Conservation (phyloP, 1,140 invertebrate genomes). For the Macrobrachium nipponense region DNA sequence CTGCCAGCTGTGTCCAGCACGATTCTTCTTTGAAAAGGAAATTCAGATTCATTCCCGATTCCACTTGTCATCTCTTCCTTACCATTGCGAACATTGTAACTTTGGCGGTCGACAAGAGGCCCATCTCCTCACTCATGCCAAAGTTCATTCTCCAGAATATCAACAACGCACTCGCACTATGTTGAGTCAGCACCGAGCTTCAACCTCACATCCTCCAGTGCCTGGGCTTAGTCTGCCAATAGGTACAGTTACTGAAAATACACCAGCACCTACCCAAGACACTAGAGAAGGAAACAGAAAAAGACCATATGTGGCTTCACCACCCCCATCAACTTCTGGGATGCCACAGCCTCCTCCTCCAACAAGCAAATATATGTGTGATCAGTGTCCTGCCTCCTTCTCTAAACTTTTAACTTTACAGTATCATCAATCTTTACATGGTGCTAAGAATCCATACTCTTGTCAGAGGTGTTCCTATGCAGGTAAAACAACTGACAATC, state of each 20-base stretch:
- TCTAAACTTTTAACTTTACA: conserved; percentile 78
- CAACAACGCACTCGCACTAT: conserved; percentile 80
- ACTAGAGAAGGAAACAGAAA: background rate
- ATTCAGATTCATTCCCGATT: conserved; percentile 77
- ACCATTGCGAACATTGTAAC: conserved; percentile 82
- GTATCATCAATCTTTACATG: conserved; percentile 80
- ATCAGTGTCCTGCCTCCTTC: conserved; percentile 78
- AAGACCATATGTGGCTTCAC: conserved; percentile 25
- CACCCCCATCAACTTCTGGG: conserved; percentile 17
- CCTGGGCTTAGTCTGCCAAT: too few relatives aligned
- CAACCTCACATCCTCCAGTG: conserved; percentile 72
- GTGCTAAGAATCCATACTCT: conserved; percentile 77
- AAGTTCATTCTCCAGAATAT: conserved; percentile 85
- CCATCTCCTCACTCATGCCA: conserved; percentile 79
- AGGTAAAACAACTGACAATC: conserved; percentile 80
- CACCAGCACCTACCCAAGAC: conserved; percentile 7
- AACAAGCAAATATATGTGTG: conserved; percentile 72
- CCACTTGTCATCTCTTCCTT: conserved; percentile 75
- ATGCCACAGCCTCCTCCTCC: conserved; percentile 52
- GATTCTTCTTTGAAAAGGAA: conserved; percentile 77
- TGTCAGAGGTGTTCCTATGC: conserved; percentile 88
- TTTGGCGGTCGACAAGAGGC: conserved; percentile 78
- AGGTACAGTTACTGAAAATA: background rate
- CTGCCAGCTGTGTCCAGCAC: conserved; percentile 79
- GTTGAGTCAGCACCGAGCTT: conserved; percentile 76